A percentile compares a stretch with the other conserved stretches of the same genome.
phyloP scores from a whole-genome alignment of 2,797 vertebrate species.

The Chelidonichthys spinosus region DNA sequence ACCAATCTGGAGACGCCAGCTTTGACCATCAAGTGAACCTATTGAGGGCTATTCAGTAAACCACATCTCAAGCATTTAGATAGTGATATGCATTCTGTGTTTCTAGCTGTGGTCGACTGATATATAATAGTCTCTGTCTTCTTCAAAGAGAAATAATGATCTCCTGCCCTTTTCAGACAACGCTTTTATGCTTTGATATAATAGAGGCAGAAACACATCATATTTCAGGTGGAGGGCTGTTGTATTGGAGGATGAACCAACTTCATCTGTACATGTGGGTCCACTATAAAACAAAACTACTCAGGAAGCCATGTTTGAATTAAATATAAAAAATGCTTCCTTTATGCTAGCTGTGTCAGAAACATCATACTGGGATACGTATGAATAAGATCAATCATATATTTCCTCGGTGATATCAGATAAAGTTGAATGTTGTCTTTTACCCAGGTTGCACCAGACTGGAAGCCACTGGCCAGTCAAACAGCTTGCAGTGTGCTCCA shows the following conservation, averaged over 20 bases:
- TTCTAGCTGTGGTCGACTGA: constrained; percentile 30
- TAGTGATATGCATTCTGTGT: constrained; percentile 31
- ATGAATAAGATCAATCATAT: background rate
- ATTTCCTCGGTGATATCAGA: background rate
- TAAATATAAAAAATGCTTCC: background rate
- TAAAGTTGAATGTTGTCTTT: constrained; percentile 10
- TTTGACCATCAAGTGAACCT: constrained; percentile 58
- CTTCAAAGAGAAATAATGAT: background rate
- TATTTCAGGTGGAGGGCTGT: constrained; percentile 42
- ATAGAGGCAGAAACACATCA: constrained; percentile 19
- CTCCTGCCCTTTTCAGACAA: constrained; percentile 5
- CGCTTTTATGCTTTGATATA: background rate
- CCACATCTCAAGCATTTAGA: constrained; percentile 54
- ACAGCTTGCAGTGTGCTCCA: background rate
- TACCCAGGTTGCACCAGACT: constrained; percentile 17
- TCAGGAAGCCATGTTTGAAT: constrained; percentile 24
- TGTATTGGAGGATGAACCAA: constrained; percentile 28
- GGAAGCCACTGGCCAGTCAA: background rate
- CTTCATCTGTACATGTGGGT: constrained; percentile 32
- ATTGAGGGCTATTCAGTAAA: constrained; percentile 47
- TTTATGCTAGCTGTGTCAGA: constrained; percentile 7
- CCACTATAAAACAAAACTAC: constrained; percentile 29
- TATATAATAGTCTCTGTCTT: constrained; percentile 32
- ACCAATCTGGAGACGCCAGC: constrained; percentile 46
- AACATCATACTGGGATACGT: background rate